These are phyloP conservation scores for Brachystomella parvula DNA, from an alignment of 1,140 invertebrate genomes.

Conservation along the genomic window DNA sequence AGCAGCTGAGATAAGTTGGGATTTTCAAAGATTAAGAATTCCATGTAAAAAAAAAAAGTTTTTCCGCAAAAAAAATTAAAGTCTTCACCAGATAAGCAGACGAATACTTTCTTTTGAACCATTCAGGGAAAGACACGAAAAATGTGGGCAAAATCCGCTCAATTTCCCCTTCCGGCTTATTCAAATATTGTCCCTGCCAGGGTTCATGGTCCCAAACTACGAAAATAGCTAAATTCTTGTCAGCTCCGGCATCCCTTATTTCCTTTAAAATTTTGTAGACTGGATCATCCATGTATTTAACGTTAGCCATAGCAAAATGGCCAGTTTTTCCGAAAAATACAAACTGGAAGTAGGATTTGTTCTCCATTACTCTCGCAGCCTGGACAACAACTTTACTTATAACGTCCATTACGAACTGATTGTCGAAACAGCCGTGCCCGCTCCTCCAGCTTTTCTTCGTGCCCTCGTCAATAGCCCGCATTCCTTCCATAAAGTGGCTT, in stretches of 20 bases:
- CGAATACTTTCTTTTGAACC: background rate
- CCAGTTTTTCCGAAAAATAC: background rate
- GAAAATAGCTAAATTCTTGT: background rate
- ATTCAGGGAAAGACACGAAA: background rate
- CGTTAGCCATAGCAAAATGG: background rate
- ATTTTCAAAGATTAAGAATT: too few species aligned
- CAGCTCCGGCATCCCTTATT: background rate
- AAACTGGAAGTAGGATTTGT: background rate
- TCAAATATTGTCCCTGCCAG: background rate
- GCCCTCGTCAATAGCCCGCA: background rate
- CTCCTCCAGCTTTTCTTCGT: background rate
- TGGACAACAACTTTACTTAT: background rate
- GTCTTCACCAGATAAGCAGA: background rate
- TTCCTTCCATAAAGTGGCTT: background rate
- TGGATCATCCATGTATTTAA: constrained; percentile 1
- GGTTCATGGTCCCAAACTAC: background rate
- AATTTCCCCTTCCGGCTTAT: background rate
- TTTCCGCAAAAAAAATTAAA: too few species aligned
- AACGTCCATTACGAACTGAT: background rate
- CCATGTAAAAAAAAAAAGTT: too few species aligned
- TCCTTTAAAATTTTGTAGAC: background rate
- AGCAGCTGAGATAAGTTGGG: too few species aligned
- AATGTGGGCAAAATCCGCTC: background rate
- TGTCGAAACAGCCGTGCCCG: background rate
- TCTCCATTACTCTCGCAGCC: background rate